These are phyloP conservation scores for Eupristina koningsbergeri DNA, from an alignment of 1,140 invertebrate genomes.

Conservation along the genomic window DNA sequence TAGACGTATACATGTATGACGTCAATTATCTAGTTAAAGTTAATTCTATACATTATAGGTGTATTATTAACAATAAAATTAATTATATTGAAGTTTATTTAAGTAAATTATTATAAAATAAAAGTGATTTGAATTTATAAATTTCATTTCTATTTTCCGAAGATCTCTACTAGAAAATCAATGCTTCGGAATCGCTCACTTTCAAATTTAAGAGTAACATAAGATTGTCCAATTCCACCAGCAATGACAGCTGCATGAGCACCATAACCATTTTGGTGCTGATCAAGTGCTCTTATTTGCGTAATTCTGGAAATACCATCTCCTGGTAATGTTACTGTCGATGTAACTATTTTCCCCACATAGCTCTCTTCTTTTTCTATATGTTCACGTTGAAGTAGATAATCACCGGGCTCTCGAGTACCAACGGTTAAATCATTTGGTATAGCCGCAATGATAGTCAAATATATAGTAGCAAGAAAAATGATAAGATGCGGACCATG, in stretches of 20 bases:
- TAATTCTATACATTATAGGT: neutral
- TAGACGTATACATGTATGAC: neutral
- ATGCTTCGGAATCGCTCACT: slow-evolving; percentile 64
- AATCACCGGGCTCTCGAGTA: slow-evolving; percentile 57
- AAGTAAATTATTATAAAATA: neutral
- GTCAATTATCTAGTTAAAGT: neutral
- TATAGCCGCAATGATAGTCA: neutral
- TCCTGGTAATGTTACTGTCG: slow-evolving; percentile 31
- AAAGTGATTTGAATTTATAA: slow-evolving; percentile 2
- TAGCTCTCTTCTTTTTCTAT: slow-evolving; percentile 62
- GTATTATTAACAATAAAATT: neutral
- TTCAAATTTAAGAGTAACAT: slow-evolving; percentile 65
- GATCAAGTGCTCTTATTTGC: slow-evolving; percentile 70
- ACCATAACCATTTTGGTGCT: slow-evolving; percentile 61
- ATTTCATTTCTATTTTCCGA: slow-evolving; percentile 44
- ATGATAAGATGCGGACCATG: neutral
- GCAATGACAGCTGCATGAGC: slow-evolving; percentile 59
- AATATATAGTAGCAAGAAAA: neutral
- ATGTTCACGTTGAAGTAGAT: slow-evolving; percentile 42
- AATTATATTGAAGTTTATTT: neutral
- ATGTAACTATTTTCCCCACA: neutral
- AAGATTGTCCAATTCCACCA: slow-evolving; percentile 65
- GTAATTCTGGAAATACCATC: slow-evolving; percentile 57
- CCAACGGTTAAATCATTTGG: slow-evolving; percentile 61
- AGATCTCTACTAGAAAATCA: slow-evolving; percentile 68